A percentile compares a stretch with the other conserved stretches of the same genome.
phyloP scores from a whole-genome alignment of 2,113 vertebrate species.

The Gulo gulo region DNA sequence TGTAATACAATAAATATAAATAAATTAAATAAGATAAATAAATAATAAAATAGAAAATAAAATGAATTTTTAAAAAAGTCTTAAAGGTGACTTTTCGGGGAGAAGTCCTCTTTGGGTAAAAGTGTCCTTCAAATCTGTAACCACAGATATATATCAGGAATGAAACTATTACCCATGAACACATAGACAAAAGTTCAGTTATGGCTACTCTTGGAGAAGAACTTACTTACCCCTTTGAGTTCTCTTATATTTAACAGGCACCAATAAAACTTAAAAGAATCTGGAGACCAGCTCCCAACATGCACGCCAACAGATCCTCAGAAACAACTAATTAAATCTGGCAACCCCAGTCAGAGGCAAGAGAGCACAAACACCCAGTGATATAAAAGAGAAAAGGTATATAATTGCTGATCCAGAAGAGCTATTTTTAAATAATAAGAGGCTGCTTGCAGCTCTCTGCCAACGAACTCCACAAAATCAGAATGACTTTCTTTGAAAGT shows the following conservation, averaged over 20 bases:
- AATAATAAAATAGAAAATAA: too few species aligned
- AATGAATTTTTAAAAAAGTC: neutral
- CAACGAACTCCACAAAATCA: neutral
- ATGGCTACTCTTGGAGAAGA: neutral
- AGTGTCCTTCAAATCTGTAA: neutral
- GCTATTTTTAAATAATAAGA: slow-evolving; percentile 30
- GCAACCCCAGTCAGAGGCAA: neutral
- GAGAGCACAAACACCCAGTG: neutral
- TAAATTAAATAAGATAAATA: too few species aligned
- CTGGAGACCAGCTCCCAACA: neutral
- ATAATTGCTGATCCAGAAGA: neutral
- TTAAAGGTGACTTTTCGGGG: neutral
- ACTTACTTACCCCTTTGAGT: neutral
- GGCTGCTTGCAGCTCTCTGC: neutral
- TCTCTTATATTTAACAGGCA: slow-evolving; percentile 36
- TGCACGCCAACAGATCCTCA: neutral
- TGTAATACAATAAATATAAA: too few species aligned
- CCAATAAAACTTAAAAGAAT: neutral
- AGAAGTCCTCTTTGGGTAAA: neutral
- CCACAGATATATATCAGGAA: neutral
- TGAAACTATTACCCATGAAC: neutral
- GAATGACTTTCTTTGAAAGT: slow-evolving; percentile 13
- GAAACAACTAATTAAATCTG: slow-evolving; percentile 23
- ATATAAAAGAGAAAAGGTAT: slow-evolving; percentile 1
- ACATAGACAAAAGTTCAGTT: neutral